Evolutionary conservation across 2,888 invertebrate species (phyloP), one percentile per base, ranked within the genome.

Genomic region (Fragum sueziense): DNA sequence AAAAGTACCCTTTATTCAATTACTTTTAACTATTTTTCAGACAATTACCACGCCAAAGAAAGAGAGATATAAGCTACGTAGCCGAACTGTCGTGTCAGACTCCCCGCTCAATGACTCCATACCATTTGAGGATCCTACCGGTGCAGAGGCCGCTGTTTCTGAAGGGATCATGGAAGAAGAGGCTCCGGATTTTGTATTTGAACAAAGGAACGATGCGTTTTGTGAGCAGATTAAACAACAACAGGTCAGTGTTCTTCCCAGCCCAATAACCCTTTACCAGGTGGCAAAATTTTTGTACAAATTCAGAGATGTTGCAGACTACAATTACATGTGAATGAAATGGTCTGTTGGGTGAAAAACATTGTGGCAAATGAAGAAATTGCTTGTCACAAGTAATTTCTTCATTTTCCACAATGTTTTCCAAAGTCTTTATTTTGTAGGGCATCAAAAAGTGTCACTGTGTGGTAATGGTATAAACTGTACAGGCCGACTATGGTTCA

Each of bases 21-120:
- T 41, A n/a, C n/a, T n/a, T n/a, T n/a, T n/a, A n/a, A n/a, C n/a
- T 17, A 41, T 3, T 59, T 70, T 72, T 9, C 84, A 91, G 91
- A 88, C 87, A 1, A 91, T 91, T 41, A 90, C 91, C 31, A 91
- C 91, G 1, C 91, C 90, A 0, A 90, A 87, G 70, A 88, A 89
- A 76, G 85, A 86, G 7, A 67, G 79, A 11, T 89, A 88, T 70
- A 74, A 82, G 17, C 70, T 89, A n/a, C 80, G 90, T 0, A 89
- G 79, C 52, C 82, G 88, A 25, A 80, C 80, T 1, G 81, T 89
- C 17, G 62, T 85, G 31, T 31, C 7, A 11, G 4, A n/a, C n/a
- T 29, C 27, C 17, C 17, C 17, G 6, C 70, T 83, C 27, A 74
- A 85, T 29, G 72, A 61, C 7, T 71, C 84, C 17, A 84, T 85